Evolutionary conservation across 2,113 vertebrate genomes (phyloP), one percentile per base, ranked within the genome.

Genomic region (Ranitomeya variabilis): DNA sequence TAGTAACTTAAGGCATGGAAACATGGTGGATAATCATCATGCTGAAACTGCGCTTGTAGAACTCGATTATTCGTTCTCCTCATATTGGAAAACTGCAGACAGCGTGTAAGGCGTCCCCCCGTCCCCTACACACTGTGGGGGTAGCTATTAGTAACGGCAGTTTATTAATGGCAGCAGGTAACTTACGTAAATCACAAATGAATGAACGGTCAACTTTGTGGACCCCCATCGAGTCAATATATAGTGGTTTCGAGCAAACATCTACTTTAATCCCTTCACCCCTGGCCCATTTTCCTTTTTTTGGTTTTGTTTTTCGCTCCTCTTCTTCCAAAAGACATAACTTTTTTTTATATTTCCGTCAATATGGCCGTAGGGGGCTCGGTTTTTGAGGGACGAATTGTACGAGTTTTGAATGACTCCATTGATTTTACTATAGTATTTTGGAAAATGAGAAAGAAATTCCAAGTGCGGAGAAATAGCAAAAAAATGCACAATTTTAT

Each of bases 71-170:
- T 51, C 18, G 64, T 31, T 66, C 16, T 64, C 37, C 19, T 83
- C 52, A n/a, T 83, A 66, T 13, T 83, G 31, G 18, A 64, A 45
- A 83, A 83, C 60, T 66, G 80, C 80, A 66, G 80, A 62, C 59
- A 66, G 60, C 3, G 7, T 12, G 19, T 0, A 45, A 64, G 31
- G 80, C 13, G 80, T 21, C 19, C 31, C 31, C 37, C 31, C n/a
- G 59, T 51, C 26, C 11, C 57, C 10, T 45, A 81, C 23, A 60
- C 57, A 81, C 15, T 18, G 78, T 14, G 19, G 73, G 5, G 52
- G 77, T 19, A 79, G 52, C 7, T 10, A 23, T 23, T 21, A 13
- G n/a, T 12, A 16, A 10, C 54, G 0, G 21, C 9, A 52, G 19
- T 2, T 21, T 77, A 77, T 52, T 52, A 77, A 52, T 18, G 15